Evolutionary conservation across 2,797 vertebrate genomes (phyloP).

Genomic region (Cephalopachus bancanus): DNA sequence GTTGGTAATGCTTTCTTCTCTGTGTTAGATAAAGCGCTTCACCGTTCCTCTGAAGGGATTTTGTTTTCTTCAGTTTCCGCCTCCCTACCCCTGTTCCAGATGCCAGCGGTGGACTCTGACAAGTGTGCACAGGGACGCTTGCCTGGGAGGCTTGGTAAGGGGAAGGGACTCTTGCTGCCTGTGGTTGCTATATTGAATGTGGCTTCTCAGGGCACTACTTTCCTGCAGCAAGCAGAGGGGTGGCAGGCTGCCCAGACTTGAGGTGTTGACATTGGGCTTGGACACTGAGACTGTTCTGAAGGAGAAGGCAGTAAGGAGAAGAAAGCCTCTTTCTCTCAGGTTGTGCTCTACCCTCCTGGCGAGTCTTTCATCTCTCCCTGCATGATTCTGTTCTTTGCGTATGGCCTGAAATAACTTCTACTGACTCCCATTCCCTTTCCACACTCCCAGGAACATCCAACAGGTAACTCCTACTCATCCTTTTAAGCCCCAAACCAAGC

Average conservation of each 20-base stretch:
- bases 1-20: neutral
- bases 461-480: neutral
- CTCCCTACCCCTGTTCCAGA: neutral
- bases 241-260: neutral
- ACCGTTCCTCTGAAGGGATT: neutral
- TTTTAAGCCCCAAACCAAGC: neutral
- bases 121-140: neutral
- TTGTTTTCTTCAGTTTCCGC: neutral
- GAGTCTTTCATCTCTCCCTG: neutral
- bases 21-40: neutral
- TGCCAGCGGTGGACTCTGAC: neutral
- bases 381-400: neutral
- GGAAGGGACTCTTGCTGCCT: neutral
- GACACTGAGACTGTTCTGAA: neutral
- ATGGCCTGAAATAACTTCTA: neutral
- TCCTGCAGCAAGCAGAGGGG: neutral
- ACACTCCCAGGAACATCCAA: neutral
- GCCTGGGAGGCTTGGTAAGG: neutral
- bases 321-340: neutral
- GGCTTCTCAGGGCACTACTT: neutral
- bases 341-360: fast-evolving
- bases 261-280: neutral
- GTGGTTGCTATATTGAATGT: neutral
- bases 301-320: neutral
- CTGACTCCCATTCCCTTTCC: neutral